Evolutionary conservation across 2,113 vertebrate genomes (phyloP), one percentile per base, ranked within the genome.

Genomic region (Brevimyrus niger): DNA sequence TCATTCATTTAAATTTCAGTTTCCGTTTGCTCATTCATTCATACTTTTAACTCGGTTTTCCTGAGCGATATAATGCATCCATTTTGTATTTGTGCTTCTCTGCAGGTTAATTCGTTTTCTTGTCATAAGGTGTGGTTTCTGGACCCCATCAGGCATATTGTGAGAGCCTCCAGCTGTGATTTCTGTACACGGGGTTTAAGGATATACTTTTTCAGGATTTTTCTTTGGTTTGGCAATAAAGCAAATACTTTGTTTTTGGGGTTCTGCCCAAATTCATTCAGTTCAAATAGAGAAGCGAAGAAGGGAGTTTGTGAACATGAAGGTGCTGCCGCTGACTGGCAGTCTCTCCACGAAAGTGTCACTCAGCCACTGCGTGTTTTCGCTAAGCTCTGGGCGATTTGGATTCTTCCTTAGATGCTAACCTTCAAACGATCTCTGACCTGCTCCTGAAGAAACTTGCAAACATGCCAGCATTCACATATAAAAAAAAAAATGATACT

Each of bases 11-110:
- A 13, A 38, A 55, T 31, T 44, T 82, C 50, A 76, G 47, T 83
- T 82, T 83, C 9, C 73, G 35, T 89, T 89, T 83, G 31, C 73
- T 89, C 10, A 35, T 89, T 83, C 48, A 55, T 44, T 89, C 48
- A 53, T 55, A 42, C 13, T 31, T 53, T 35, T 87, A 17, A 53
- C 10, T 53, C 11, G 4, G 19, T 87, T 51, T 76, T 42, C 35
- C 31, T 19, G 35, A 80, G 73, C 27, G 23, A 17, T 35, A n/a
- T 73, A 27, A 21, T 9, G 10, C 73, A 42, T 19, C 5, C 35
- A 5, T 19, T 76, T 19, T 17, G 35, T 42, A 17, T 80, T 31
- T 35, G 73, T 42, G 4, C 31, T 17, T 17, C 35, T 19, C 35
- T 80, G 73, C 31, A 35, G 35, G 35, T 80, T 80, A 35, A 42